Percentiles rank a stretch among this genome's conserved stretches.
phyloP scores from a whole-genome alignment of 2,888 invertebrate genomes.

The Abscondita cerata region DNA sequence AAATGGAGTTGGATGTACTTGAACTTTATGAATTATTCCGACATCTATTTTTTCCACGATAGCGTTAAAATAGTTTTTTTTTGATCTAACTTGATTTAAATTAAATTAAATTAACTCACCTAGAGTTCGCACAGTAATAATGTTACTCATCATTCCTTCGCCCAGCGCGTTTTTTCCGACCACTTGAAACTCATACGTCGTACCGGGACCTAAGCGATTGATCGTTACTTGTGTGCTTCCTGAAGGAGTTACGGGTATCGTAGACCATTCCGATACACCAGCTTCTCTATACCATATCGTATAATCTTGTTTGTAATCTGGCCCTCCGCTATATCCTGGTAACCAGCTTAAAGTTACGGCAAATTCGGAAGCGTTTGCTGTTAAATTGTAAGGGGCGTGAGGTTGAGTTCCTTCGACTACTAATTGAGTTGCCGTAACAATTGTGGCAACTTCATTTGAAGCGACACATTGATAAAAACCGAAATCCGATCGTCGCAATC shows the following conservation, averaged over 20 bases:
- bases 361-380: slow-evolving; percentile 88
- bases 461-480: slow-evolving; percentile 96
- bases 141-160: slow-evolving; percentile 95
- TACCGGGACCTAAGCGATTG: slow-evolving; percentile 87
- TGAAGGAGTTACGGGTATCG: slow-evolving; percentile 91
- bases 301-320: slow-evolving; percentile 94
- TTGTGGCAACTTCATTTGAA: slow-evolving; percentile 94
- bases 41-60: slow-evolving; percentile 56
- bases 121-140: slow-evolving; percentile 86
- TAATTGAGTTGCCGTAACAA: slow-evolving; percentile 86
- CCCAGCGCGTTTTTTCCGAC: slow-evolving; percentile 94
- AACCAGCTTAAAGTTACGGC: slow-evolving; percentile 91
- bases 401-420: slow-evolving; percentile 95
- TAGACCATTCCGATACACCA: slow-evolving; percentile 89
- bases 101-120: slow-evolving; percentile 68
- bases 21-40: slow-evolving; percentile 68
- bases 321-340: slow-evolving; percentile 95
- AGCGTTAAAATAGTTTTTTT: slow-evolving; percentile 38
- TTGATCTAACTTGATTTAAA: slow-evolving; percentile 15
- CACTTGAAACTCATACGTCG: slow-evolving; percentile 95
- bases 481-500: slow-evolving; percentile 86
- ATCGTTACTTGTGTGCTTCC: slow-evolving; percentile 91
- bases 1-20: slow-evolving; percentile 71
- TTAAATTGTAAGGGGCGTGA: slow-evolving; percentile 95
- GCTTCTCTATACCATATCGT: slow-evolving; percentile 93